phyloP scores from a whole-genome alignment of 2,797 vertebrate genomes.

The Channa striata region DNA sequence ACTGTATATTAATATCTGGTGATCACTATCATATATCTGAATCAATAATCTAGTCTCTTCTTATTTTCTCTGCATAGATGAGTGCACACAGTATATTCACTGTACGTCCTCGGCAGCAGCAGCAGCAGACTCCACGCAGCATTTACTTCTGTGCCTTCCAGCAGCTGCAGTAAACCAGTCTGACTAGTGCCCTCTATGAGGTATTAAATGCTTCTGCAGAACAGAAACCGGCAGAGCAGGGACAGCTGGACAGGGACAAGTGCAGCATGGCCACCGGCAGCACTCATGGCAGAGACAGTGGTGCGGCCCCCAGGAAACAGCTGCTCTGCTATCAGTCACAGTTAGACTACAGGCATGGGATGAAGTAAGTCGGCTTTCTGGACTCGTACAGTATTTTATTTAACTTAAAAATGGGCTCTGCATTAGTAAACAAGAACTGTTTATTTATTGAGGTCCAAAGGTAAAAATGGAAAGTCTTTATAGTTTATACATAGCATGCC shows the following conservation, averaged over 20 bases:
- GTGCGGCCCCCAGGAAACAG: conserved; percentile 73
- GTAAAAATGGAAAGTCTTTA: background rate
- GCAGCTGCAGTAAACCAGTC: conserved; percentile 46
- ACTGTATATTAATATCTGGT: background rate
- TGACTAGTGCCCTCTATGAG: conserved; percentile 76
- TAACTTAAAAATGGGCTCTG: conserved; percentile 13
- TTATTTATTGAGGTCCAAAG: background rate
- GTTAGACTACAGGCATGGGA: conserved; percentile 32
- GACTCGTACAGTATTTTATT: conserved; percentile 1
- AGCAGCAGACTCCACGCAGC: background rate
- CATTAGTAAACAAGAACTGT: background rate
- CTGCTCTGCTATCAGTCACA: conserved; percentile 72
- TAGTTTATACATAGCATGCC: background rate
- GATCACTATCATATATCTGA: background rate
- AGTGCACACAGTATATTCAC: conserved; percentile 20
- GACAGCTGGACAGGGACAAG: conserved; percentile 69
- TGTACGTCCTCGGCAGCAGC: conserved; percentile 31
- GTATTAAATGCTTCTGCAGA: conserved; percentile 36
- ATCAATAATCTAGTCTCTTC: conserved; percentile 1
- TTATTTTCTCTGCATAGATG: conserved; percentile 5
- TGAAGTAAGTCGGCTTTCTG: conserved; percentile 16
- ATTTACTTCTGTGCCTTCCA: conserved; percentile 34
- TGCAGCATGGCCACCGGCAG: conserved; percentile 50
- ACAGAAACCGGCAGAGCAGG: conserved; percentile 39
- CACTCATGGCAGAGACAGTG: conserved; percentile 44